Conservation (phyloP, 2,113 vertebrate genomes). For the Peromyscus leucopus region DNA sequence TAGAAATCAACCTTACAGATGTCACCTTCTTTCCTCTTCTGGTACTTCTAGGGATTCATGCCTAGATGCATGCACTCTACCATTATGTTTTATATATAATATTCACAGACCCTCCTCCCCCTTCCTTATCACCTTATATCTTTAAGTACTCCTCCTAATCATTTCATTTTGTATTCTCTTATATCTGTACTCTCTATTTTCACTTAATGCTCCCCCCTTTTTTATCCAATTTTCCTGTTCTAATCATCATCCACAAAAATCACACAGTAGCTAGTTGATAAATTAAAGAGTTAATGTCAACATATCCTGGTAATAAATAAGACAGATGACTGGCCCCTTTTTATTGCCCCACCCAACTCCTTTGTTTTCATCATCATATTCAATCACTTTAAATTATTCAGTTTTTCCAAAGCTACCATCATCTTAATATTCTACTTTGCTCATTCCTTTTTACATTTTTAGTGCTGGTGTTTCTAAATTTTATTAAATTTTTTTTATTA, state of each 20-base stretch:
- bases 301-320: not conserved
- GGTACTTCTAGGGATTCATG: not conserved
- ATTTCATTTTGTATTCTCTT: not conserved
- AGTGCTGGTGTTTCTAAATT: not conserved
- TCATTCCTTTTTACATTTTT: not conserved
- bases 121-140: not conserved
- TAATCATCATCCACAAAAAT: not conserved
- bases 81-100: not conserved
- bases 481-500: not conserved
- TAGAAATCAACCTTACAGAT: not conserved
- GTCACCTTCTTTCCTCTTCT: not conserved
- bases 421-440: not conserved
- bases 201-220: not conserved
- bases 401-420: not conserved
- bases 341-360: not conserved
- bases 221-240: not conserved
- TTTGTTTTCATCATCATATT: not conserved
- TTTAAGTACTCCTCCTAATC: not conserved
- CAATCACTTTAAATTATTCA: not conserved
- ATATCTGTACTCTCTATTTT: not conserved
- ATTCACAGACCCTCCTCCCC: not conserved
- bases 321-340: not conserved
- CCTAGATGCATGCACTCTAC: not conserved
- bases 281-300: not conserved
- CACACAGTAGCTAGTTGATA: not conserved